Conservation (phyloP, 2,113 vertebrate species). For the Poeciliopsis occidentalis region DNA sequence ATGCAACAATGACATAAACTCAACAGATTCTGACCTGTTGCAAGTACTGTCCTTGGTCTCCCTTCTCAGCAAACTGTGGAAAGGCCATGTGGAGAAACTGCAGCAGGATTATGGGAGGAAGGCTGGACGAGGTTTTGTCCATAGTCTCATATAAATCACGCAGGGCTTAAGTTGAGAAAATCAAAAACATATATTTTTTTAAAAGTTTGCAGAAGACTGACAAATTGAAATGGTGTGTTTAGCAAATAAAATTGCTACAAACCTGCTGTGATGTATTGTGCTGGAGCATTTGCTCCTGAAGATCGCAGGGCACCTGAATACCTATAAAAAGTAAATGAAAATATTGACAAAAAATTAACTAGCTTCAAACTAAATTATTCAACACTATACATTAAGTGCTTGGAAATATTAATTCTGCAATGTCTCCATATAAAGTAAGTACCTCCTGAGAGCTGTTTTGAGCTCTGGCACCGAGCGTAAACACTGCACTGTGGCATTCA, state of each 20-base stretch:
- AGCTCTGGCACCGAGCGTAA: conserved; percentile 98
- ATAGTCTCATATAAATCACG: conserved; percentile 98
- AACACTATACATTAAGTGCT: neutral
- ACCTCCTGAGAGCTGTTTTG: conserved; percentile 93
- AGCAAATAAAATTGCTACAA: neutral
- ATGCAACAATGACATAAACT: no score
- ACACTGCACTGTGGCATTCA: conserved; percentile 99
- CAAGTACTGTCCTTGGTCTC: conserved; percentile 97
- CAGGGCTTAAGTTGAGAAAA: conserved; percentile 85
- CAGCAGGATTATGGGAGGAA: conserved; percentile 97
- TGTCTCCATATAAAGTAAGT: conserved; percentile 1
- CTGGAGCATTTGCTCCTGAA: conserved; percentile 92
- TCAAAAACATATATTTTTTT: neutral
- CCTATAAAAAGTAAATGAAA: conserved; percentile 68
- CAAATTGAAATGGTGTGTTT: neutral
- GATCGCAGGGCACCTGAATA: conserved; percentile 95
- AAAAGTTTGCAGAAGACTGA: neutral
- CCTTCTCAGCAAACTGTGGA: conserved; percentile 98
- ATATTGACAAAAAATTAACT: no score
- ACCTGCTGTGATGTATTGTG: conserved; percentile 99
- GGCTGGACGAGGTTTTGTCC: conserved; percentile 98
- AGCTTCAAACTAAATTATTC: neutral
- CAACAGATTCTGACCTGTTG: conserved; percentile 87
- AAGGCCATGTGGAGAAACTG: conserved; percentile 99
- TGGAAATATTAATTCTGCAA: neutral